phyloP scores from a whole-genome alignment of 35 echinoderm and acorn worm species.

The Holothuria glaberrima region DNA sequence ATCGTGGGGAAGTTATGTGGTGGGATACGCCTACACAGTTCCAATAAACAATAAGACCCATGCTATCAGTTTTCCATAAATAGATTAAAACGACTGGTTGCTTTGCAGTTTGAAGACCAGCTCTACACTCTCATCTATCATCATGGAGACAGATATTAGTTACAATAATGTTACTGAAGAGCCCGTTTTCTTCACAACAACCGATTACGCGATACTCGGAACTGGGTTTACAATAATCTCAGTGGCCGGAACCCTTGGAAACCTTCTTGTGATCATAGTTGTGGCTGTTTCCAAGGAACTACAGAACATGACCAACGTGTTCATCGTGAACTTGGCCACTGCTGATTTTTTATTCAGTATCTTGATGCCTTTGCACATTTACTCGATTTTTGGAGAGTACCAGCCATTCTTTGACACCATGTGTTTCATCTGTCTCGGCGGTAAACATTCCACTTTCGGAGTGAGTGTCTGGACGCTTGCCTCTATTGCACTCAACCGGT shows the following conservation, averaged over 20 bases:
- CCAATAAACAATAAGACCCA: too few relatives aligned
- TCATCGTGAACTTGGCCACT: constrained; percentile 26
- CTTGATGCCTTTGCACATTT: not conserved
- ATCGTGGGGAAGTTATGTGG: too few relatives aligned
- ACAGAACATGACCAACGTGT: not conserved
- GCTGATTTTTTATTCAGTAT: not conserved
- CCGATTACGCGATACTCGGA: too few relatives aligned
- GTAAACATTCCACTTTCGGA: constrained; percentile 38
- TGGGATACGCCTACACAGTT: too few relatives aligned
- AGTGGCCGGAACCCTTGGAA: constrained; percentile 59
- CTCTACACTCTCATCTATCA: too few relatives aligned
- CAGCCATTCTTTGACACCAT: constrained; percentile 57
- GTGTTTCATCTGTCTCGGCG: constrained; percentile 31
- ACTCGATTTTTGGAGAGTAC: constrained; percentile 11
- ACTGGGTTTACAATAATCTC: constrained; percentile 5
- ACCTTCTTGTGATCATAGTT: constrained; percentile 30
- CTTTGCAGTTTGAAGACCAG: too few relatives aligned
- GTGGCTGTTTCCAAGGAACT: not conserved
- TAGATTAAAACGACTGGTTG: too few relatives aligned
- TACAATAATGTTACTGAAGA: too few relatives aligned
- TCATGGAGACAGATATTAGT: too few relatives aligned
- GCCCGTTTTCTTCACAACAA: too few relatives aligned
- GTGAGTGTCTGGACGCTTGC: constrained; percentile 67
- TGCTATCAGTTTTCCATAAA: too few relatives aligned
- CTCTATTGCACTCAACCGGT: constrained; percentile 71